Evolutionary conservation across 2,888 invertebrate species (phyloP).

Genomic region (Tenodera sinensis): DNA sequence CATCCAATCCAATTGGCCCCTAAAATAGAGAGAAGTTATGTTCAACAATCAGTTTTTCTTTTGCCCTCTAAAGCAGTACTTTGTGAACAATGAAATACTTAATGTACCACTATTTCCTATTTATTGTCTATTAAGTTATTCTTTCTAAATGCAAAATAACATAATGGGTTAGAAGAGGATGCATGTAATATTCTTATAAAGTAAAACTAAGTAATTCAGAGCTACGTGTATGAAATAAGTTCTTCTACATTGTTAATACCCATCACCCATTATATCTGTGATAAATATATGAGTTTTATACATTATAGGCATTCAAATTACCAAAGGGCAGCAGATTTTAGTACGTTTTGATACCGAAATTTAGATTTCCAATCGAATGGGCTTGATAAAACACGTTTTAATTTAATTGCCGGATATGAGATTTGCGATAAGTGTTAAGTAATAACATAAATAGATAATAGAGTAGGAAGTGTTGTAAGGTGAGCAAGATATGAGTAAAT

Average conservation of each 20-base stretch:
- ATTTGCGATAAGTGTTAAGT: too few relatives aligned
- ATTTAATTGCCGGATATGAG: too few relatives aligned
- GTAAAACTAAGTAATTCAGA: neutral
- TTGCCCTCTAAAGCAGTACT: neutral
- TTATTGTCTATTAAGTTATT: neutral
- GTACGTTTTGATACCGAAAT: too few relatives aligned
- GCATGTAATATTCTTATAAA: neutral
- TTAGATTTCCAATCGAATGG: too few relatives aligned
- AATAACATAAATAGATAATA: too few relatives aligned
- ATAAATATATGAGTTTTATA: neutral
- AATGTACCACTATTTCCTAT: conserved; percentile 8
- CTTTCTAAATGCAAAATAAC: neutral
- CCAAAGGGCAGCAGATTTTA: neutral
- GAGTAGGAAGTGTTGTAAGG: too few relatives aligned
- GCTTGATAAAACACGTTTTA: too few relatives aligned
- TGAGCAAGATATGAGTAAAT: too few relatives aligned
- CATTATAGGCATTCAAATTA: neutral
- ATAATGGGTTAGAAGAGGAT: neutral
- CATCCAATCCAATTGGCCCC: conserved; percentile 91
- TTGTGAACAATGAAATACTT: neutral
- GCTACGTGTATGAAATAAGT: neutral
- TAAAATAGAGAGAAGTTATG: conserved; percentile 47
- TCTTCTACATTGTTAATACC: neutral
- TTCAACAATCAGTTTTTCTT: neutral
- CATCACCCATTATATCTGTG: neutral